phyloP scores from a whole-genome alignment of 2,797 vertebrate species.

The Anas capensis region DNA sequence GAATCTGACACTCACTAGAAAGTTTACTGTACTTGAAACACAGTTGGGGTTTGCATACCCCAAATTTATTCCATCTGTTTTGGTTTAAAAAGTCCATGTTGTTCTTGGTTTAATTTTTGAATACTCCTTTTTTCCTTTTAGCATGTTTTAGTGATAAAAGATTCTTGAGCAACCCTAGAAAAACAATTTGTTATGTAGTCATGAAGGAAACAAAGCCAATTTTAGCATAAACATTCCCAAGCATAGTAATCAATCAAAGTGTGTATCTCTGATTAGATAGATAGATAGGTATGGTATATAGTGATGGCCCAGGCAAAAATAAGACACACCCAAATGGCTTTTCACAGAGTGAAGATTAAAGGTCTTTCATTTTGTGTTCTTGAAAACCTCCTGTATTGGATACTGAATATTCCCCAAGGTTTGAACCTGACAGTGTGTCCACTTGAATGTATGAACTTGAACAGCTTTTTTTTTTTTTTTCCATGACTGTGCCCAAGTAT shows the following conservation, averaged over 20 bases:
- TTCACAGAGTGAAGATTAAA: background rate
- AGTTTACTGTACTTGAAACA: slow-evolving; percentile 34
- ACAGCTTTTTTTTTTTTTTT: background rate
- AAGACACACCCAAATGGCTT: background rate
- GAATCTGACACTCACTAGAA: slow-evolving; percentile 32
- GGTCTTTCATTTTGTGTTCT: background rate
- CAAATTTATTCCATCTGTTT: slow-evolving; percentile 59
- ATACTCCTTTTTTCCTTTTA: slow-evolving; percentile 7
- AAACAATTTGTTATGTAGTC: slow-evolving; percentile 11
- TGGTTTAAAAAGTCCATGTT: slow-evolving; percentile 21
- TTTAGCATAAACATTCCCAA: slow-evolving; percentile 23
- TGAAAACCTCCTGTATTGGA: background rate
- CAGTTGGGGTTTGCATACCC: slow-evolving; percentile 40
- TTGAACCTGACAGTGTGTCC: background rate
- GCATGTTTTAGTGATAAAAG: background rate
- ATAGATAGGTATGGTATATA: background rate
- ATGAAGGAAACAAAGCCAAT: slow-evolving; percentile 24
- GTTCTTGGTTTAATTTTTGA: slow-evolving; percentile 41
- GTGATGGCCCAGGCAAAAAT: background rate
- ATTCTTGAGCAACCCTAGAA: slow-evolving; percentile 22
- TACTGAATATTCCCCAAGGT: background rate
- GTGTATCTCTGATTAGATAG: background rate
- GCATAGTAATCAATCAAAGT: slow-evolving; percentile 34
- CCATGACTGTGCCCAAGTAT: background rate
- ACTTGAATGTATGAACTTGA: background rate